Evolutionary conservation across 2,113 vertebrate genomes (phyloP), one percentile per base, ranked within the genome.

Genomic region (Mormoops blainvillei): DNA sequence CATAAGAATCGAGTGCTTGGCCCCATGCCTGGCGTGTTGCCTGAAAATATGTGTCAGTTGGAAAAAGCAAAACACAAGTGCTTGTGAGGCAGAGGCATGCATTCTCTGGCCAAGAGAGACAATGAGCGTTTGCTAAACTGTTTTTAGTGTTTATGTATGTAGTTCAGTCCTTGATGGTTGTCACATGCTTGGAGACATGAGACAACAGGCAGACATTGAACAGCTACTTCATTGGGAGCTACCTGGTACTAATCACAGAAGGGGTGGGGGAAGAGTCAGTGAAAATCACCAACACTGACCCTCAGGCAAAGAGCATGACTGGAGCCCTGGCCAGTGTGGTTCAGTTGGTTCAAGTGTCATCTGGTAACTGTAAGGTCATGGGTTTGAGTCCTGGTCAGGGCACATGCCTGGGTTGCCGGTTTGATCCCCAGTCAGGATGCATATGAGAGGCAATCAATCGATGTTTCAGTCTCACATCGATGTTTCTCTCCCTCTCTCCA

Each of bases 1-100:
- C 38, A 1, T 16, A 4, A 33, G 67, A 50, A 33, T 52, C 3
- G 3, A 3, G 54, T 0, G 12, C 24, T 20, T 4, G 50, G 85
- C 8, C 1, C 38, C 6, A 1, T 1, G 5, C 24, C 15, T 1
- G 41, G 54, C 2, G 0, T 3, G 24, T 63, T 24, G 54, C 52
- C 82, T 3, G 3, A 58, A 19, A 14, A 11, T 1, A 8, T 20
- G 22, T 10, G 2, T 36, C 67, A 0, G 48, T 11, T 31, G 12
- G 10, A 56, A 80, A 80, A 7, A 26, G 73, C 18, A 31, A 31
- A 45, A 65, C 9, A 10, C 4, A 3, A 19, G 26, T 26, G 71
- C 22, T 38, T 31, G 28, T 28, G 18, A 41, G 7, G n/a, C 43
- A 28, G 41, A 81, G n/a, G 13, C 33, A 1, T 24, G 12, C 10